Evolutionary conservation across 2,113 vertebrate genomes (phyloP).

Genomic region (Phyllostomus hastatus): DNA sequence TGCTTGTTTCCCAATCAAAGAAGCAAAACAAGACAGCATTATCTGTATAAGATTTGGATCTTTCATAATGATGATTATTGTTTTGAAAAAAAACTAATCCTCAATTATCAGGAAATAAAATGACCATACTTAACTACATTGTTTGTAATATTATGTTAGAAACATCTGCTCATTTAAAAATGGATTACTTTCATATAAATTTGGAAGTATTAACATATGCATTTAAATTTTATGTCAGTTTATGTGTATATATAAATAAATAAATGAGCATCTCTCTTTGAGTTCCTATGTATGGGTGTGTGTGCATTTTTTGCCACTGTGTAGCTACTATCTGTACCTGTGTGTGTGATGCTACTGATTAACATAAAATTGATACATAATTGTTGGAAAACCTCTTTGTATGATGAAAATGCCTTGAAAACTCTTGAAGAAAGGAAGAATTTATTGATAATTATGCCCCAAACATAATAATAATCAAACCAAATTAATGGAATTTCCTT

Average conservation of each 20-base stretch:
- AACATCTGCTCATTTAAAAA: neutral
- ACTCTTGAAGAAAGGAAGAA: neutral
- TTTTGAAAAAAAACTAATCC: neutral
- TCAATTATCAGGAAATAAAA: neutral
- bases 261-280: neutral
- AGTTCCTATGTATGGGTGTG: accelerated
- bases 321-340: neutral
- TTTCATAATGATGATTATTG: neutral
- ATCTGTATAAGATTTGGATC: neutral
- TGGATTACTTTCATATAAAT: neutral
- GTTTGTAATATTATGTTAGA: neutral
- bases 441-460: neutral
- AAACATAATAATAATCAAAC: neutral
- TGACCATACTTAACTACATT: neutral
- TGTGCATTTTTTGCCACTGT: neutral
- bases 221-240: neutral
- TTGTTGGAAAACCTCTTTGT: neutral
- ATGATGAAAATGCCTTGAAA: neutral
- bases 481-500: neutral
- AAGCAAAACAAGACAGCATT: neutral
- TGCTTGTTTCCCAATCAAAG: neutral
- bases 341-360: neutral
- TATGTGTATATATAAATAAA: neutral
- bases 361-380: neutral
- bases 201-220: neutral